Evolutionary conservation across 2,888 invertebrate genomes (phyloP), one percentile per base, ranked within the genome.

Genomic region (Brenthis ino): DNA sequence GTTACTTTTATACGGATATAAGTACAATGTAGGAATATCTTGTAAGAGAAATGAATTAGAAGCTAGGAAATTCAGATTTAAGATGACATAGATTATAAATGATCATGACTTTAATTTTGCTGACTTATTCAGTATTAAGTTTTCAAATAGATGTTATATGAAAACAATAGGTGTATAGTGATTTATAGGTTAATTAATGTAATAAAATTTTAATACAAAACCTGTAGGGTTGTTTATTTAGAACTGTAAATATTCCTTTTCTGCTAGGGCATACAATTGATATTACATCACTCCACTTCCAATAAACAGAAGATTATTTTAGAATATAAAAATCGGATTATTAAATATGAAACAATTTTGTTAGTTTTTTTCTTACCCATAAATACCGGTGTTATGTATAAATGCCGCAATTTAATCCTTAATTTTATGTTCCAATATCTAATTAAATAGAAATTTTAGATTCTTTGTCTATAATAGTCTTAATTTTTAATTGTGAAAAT

Each of bases 81-180:
- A 86, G 80, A 83, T 85, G 84, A 85, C 83, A 84, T 83, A 81
- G 79, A 79, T 77, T 78, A 80, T 78, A 74, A 77, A 75, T 80
- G 83, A 86, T 85, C 84, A 86, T 84, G 79, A 85, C 81, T 80
- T 82, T 80, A 78, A 80, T 81, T 83, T 85, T 83, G 82, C 79
- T 85, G 84, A 87, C 85, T 83, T 85, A 85, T 84, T 86, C 92
- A 92, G 92, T 93, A 92, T 92, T 93, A 91, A 90, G 88, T 90
- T 91, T 86, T 89, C 86, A 90, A 88, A 87, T 90, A 89, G 84
- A 77, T 87, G 85, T 88, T 85, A 83, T 77, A 85, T 85, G 81
- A 82, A 86, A 81, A 83, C 82, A 72, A 43, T 91, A 91, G 88
- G 90, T 76, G 85, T 84, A 80, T 78, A 72, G 68, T 67, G 54